Evolutionary conservation across 2,888 invertebrate species (phyloP).

Genomic region (Chaitophorus viminalis): DNA sequence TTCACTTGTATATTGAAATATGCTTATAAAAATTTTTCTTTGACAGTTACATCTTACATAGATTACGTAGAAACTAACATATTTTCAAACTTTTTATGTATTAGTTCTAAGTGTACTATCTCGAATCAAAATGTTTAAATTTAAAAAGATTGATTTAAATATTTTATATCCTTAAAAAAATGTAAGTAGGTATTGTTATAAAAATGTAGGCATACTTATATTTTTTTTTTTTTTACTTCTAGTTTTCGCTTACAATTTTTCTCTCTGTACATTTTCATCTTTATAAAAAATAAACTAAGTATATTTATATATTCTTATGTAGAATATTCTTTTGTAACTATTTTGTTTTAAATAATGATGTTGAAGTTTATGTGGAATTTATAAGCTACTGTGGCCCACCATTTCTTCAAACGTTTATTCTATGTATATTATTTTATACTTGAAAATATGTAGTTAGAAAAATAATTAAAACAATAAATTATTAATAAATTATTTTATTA

Average conservation of each 20-base stretch:
- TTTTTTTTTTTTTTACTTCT: not conserved
- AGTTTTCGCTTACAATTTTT: constrained; percentile 3
- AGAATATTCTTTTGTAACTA: not conserved
- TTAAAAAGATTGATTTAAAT: not conserved
- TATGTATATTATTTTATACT: not conserved
- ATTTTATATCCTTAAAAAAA: not conserved
- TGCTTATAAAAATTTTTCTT: constrained; percentile 8
- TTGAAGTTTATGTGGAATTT: constrained; percentile 56
- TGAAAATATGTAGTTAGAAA: not conserved
- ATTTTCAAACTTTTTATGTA: not conserved
- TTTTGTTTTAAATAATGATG: not conserved
- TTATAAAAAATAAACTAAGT: not conserved
- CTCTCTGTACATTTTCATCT: not conserved
- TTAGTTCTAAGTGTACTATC: not conserved
- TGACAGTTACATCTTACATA: not conserved
- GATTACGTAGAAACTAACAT: not conserved
- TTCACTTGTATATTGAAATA: not conserved
- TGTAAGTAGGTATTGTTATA: no score
- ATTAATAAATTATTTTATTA: no score
- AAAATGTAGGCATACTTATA: no score
- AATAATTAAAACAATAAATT: not conserved
- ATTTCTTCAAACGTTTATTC: not conserved
- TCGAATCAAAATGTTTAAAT: not conserved
- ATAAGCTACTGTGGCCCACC: constrained; percentile 41
- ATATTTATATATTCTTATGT: not conserved